Base-by-base conservation (phyloP, 2,797 vertebrate species). In the Mallotus villosus region DNA sequence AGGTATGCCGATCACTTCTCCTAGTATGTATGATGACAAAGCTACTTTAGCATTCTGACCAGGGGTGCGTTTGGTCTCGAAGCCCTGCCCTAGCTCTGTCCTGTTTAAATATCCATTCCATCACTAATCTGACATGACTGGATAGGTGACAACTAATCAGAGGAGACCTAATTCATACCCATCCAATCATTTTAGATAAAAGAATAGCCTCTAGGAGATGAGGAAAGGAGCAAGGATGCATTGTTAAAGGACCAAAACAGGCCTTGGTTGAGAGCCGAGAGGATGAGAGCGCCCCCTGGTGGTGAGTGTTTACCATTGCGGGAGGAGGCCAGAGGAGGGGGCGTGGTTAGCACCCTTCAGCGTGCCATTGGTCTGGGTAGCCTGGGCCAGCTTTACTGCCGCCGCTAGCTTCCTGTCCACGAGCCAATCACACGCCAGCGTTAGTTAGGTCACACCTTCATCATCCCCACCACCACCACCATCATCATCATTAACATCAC, bases 331-430 rank as follows among this genome's bases (percentile, higher is more conserved):
- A 0, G 95, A 94, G 25, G 93, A 86, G 80, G 95, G 88, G 72
- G 94, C 94, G 70, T 75, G 93, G 88, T 94, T 96, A 0, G 97
- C 96, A 57, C 91, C 96, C 93, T 99, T 99, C 79, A 98, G 92
- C 70, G 95, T 98, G 83, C 97, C 97, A 82, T 97, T 99, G 90
- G 95, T 95, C 85, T 98, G 96, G 46, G 95, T 95, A 80, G 95
- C 94, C 89, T 99, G 97, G 81, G 95, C 96, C 91, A 99, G 95
- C 88, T 99, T 99, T 91, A 96, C 92, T 6, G 96, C 97, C 85
- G 97, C 96, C 81, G 96, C 97, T 91, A 98, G 94, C 94, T 99
- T 99, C 93, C 97, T 99, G 94, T 91, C 87, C 86, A 93, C 62
- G 83, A 89, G 87, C 92, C 93, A 93, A 94, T 92, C 86, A 93